Evolutionary conservation across 1,140 invertebrate species (phyloP), one percentile per base, ranked within the genome.

Genomic region (Drosophila sp.): DNA sequence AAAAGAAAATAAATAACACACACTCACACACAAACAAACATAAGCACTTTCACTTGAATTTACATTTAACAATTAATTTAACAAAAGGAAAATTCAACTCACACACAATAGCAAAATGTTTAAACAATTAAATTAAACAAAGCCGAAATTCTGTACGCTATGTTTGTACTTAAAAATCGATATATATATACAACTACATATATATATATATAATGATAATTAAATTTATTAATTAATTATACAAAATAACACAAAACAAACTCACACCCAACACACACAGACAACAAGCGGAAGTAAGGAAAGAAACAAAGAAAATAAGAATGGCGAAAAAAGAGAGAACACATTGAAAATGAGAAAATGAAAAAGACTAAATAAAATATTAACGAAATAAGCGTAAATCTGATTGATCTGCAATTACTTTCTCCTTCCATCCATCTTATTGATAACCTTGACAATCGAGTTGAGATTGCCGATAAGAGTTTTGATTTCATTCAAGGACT

Each of bases 281-380:
- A 62, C 54, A 17, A 66, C 35, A 72, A 67, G 67, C 61, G 44
- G 55, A 64, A 70, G 55, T 63, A 67, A 17, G 17, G 17, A 17
- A 17, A 17, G 17, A 17, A 17, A 17, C 17, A 17, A 17, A 17
- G 17, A 17, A 17, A 17, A 17, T 17, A 17, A 58, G 70, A 81
- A 64, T 67, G 81, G 73, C 79, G 76, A 79, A 76, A 68, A 77
- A 61, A 80, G 78, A 81, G 73, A 33, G 77, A 80, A 85, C 67
- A 72, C 71, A 86, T 80, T 80, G 70, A 84, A 89, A 85, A 84
- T 76, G 80, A 90, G 84, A 89, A 85, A 89, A 72, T 74, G 77
- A 84, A 89, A 90, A 90, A 89, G 84, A 89, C 84, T 84, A 89
- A 89, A 90, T 90, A 89, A 89, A 89, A 83, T 87, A 87, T 85